Evolutionary conservation across 1,140 invertebrate genomes (phyloP).

Genomic region (Acyrthosiphon pisum): DNA sequence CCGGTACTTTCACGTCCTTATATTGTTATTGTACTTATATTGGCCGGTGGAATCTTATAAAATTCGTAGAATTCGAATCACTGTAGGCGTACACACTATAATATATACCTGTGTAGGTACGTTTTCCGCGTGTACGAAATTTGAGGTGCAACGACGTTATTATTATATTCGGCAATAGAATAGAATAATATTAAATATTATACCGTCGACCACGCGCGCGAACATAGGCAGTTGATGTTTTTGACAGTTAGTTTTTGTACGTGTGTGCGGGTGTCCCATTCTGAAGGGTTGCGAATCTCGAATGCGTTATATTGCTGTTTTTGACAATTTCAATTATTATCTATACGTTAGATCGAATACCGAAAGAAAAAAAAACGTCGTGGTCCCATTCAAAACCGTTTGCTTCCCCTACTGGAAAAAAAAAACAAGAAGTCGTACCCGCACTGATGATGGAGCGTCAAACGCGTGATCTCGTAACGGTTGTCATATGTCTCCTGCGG

Average conservation of each 20-base stretch:
- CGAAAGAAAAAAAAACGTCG: background rate
- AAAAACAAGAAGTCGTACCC: background rate
- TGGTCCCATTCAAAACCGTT: background rate
- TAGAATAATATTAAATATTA: background rate
- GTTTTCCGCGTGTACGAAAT: background rate
- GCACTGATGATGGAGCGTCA: background rate
- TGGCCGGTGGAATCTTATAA: background rate
- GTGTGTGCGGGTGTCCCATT: background rate
- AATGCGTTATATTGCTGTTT: slow-evolving; percentile 34
- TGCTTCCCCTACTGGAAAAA: background rate
- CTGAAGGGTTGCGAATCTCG: slow-evolving; percentile 35
- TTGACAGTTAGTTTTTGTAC: slow-evolving; percentile 31
- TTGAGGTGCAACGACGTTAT: background rate
- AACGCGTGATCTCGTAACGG: background rate
- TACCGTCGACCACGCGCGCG: background rate
- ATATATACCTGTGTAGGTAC: too few relatives aligned
- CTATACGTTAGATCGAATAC: slow-evolving; percentile 26
- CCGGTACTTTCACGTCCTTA: too few relatives aligned
- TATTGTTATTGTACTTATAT: too few relatives aligned
- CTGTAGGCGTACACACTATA: background rate
- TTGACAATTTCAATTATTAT: slow-evolving; percentile 54
- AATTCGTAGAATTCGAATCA: background rate
- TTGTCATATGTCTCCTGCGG: background rate
- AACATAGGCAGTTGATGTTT: slow-evolving; percentile 1
- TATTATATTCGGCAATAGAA: background rate